Base-by-base conservation (phyloP, 2,113 vertebrate genomes). In the Apodemus speciosus region DNA sequence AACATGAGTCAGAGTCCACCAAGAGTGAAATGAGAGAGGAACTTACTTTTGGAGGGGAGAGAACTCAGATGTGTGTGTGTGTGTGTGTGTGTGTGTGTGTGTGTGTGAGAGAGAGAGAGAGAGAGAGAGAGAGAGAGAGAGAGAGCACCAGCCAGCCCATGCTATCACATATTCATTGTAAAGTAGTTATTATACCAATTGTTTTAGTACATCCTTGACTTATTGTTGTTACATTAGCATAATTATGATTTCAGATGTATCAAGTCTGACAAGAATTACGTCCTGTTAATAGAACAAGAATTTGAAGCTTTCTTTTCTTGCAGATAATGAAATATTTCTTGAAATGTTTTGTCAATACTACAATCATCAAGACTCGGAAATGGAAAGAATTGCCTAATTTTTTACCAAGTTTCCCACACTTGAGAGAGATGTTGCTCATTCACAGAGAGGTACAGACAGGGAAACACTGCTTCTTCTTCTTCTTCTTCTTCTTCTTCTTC, bases 201-300 rank as follows among this genome's bases (percentile, higher is more conserved):
- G 66, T 25, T 51, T 62, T 27, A 79, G 49, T 40, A 60, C 3
- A 6, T 8, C 66, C 6, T 90, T 56, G 40, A n/a, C 72, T 94
- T 72, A 75, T 46, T 38, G 11, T 40, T 81, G 8, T 43, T 88
- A 27, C 40, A 49, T 3, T 15, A 94, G 10, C 16, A 85, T 60
- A 80, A 89, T 91, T 83, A 89, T 80, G 35, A 83, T 73, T 83
- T 84, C 43, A 73, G 68, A 86, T 81, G 10, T 71, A 62, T 56
- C 60, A 73, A 60, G 2, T 84, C 85, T 71, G 18, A 91, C 25
- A 86, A 90, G 46, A 72, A 79, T 43, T 85, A 43, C 3, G 89
- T 64, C 38, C 15, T 75, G 38, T 73, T 93, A 30, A 16, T n/a
- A 80, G 9, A 88, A 30, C 69, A 86, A 38, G 46, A 25, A 11